Conservation (phyloP, 2,888 invertebrate genomes). For the Latrodectus hesperus region DNA sequence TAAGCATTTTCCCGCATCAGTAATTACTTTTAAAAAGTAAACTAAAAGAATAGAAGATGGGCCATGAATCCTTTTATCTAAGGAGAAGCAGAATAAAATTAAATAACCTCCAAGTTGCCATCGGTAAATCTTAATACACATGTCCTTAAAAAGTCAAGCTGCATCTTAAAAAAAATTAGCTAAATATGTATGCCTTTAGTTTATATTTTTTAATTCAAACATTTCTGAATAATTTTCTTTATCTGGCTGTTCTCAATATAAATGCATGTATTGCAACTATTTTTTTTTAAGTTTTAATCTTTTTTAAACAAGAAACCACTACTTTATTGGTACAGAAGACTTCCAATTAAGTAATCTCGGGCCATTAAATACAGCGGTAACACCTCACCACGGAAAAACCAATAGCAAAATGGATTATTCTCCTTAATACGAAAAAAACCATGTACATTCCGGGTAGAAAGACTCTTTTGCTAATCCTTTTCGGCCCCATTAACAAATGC, state of each 20-base stretch:
- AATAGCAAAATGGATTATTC: conserved; percentile 65
- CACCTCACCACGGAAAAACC: conserved; percentile 56
- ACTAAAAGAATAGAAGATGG: too few species aligned
- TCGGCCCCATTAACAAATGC: conserved; percentile 66
- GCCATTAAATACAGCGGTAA: conserved; percentile 63
- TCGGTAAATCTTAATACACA: too few species aligned
- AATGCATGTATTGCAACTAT: conserved; percentile 20
- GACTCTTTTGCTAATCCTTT: conserved; percentile 58
- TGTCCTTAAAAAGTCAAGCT: too few species aligned
- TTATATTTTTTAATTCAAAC: conserved; percentile 33
- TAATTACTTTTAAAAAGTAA: too few species aligned
- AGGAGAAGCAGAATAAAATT: too few species aligned
- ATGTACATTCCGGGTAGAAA: conserved; percentile 24
- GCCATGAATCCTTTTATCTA: too few species aligned
- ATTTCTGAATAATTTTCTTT: conserved; percentile 34
- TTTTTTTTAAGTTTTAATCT: conserved; percentile 44
- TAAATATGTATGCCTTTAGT: conserved; percentile 26
- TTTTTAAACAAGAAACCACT: conserved; percentile 28
- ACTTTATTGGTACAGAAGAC: conserved; percentile 36
- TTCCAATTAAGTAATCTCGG: conserved; percentile 60
- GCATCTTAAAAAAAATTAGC: too few species aligned
- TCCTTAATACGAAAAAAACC: conserved; percentile 42
- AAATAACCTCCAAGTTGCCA: too few species aligned
- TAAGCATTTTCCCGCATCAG: too few species aligned
- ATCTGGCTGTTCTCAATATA: conserved; percentile 29